Base-by-base conservation (phyloP, 2,888 invertebrate genomes). In the Tinea trinotella region DNA sequence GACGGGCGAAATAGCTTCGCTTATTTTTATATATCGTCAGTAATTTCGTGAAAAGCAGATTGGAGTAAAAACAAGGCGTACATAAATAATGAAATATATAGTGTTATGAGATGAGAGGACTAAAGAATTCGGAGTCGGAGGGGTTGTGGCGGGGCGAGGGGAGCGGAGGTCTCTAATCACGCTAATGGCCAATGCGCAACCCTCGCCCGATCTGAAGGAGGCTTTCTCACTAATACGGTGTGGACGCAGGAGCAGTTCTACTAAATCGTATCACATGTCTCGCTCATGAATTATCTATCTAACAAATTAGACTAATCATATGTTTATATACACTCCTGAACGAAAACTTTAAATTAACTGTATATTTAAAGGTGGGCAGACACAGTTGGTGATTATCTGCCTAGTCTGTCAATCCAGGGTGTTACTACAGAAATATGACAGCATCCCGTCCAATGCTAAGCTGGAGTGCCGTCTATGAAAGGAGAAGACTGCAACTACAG, bases 111-210 rank as follows among this genome's bases (percentile, higher is more conserved):
- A 81, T 78, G 81, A 77, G 79, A 76, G 75, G 79, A 74, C 79
- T 80, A 77, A 82, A 82, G 82, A 82, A 83, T 80, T 76, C 74
- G 78, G 74, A 74, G 76, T 74, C 13, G 22, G 50, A n/a, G n/a
- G 24, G 50, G 4, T 40, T 6, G 17, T 4, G 7, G 18, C 64
- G 73, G 71, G 60, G 66, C 40, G 56, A 50, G 68, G 69, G 12
- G 5, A 36, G 71, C 69, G 74, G 64, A 71, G 49, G 46, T 67
- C 76, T 79, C 76, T 85, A 87, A 87, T 87, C 86, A 86, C 76
- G 82, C 83, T 87, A 87, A 87, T 87, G 85, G 85, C 80, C 82
- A 84, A 83, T 85, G 82, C 84, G 81, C 83, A 75, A 72, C 59
- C 64, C 60, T 62, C 63, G 58, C 62, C 63, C 62, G 65, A 67